Base-by-base conservation (phyloP, 2,888 invertebrate species). In the Calliopum simillimum region DNA sequence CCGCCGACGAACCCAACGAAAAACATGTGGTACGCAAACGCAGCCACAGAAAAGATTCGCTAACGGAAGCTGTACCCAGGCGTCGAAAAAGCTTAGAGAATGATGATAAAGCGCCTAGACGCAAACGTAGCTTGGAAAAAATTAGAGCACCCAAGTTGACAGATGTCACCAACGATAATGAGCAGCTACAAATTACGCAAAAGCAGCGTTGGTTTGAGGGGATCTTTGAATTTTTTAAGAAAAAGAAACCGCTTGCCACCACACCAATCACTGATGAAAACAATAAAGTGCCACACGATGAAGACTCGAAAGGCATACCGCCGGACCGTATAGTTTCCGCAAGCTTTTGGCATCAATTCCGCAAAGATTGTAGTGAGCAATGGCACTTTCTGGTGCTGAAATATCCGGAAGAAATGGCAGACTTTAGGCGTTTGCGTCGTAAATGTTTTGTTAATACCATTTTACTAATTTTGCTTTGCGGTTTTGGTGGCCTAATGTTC, bases 401-500 rank as follows among this genome's bases (percentile, higher is more conserved):
- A 51, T 88, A 91, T 80, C 88, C 88, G 4, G 77, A 83, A 0
- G 90, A 92, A 73, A 89, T 89, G 69, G 77, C 82, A 2, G 87
- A 86, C 74, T 88, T 94, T 16, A 86, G 86, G 63, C 79, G 85
- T 16, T 81, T 91, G 61, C 86, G 91, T 56, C 93, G 93, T 77
- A 89, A 88, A 76, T 95, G 95, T 82, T 80, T 92, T 68, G 88
- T 90, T 56, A 90, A 93, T 78, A 82, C 93, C 23, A 83, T 94
- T n/a, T 77, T 94, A 33, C 85, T 94, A 49, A 86, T 93, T 25
- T 89, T 94, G 69, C 88, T 92, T 76, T 92, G 93, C 78, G 95
- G 95, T 4, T 86, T 93, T 62, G 95, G 95, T 1, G 95, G 93
- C 0, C 88, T 95, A 62, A 87, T 94, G 78, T 95, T 96, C 79